These are phyloP conservation scores for Danio rerio DNA, from an alignment of 2,113 vertebrate genomes.

Conservation along the genomic window GRCz12tu NC_133188.1:34490001-34490500, in stretches of 20 bases:
- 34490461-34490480: too few relatives aligned
- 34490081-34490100: conserved; percentile 58
- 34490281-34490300: conserved; percentile 63
- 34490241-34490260: conserved; percentile 74
- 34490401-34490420: too few relatives aligned
- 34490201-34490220: conserved; percentile 73
- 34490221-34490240: conserved; percentile 78
- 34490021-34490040: conserved; percentile 76
- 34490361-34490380: neutral
- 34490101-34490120: conserved; percentile 61
- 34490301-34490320: conserved; percentile 59
- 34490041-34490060: conserved; percentile 77
- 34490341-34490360: conserved; percentile 73
- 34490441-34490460: too few relatives aligned
- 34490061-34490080: conserved; percentile 65
- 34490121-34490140: conserved; percentile 41
- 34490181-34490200: conserved; percentile 71
- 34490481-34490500: too few relatives aligned
- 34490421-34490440: too few relatives aligned
- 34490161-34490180: conserved; percentile 69
- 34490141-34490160: conserved; percentile 57
- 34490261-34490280: conserved; percentile 75
- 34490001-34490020: conserved; percentile 84
- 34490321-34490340: conserved; percentile 63
- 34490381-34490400: conserved; percentile 42